Evolutionary conservation across 1,140 invertebrate genomes (phyloP), one percentile per base, ranked within the genome.

Genomic region (Branchinecta lynchi): DNA sequence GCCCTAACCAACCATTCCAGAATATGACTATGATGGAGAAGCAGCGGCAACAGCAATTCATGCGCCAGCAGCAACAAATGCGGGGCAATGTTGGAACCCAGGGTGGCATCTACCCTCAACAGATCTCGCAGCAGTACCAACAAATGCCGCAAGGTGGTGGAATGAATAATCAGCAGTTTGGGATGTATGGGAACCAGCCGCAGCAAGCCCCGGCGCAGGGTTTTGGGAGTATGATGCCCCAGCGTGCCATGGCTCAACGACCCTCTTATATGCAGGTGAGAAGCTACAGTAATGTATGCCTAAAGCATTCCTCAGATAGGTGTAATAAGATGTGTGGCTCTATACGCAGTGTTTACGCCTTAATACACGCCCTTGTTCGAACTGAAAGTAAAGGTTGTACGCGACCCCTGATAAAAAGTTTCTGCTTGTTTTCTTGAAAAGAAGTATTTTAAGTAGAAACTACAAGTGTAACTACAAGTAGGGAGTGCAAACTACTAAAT

Each of bases 91-190:
- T 72, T 72, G 74, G 44, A 74, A 76, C 66, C 68, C 82, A 80
- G 69, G 81, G 76, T 66, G 83, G 76, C 76, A 86, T 81, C 80
- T 86, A 84, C 73, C 85, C 83, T 73, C 77, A 80, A 66, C 78
- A 79, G 73, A 78, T 79, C 75, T 79, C 79, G 71, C 73, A 78
- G 32, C 78, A 78, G 76, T 78, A 78, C 44, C 77, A 78, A 43
- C 79, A 80, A 71, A 79, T 79, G 75, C 78, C 79, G 73, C 77
- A 75, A 21, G 21, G n/a, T 66, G 15, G 7, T 69, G 20, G 45
- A 43, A 43, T 43, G 44, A 73, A 67, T 44, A 69, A 44, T 60
- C 66, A 66, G 69, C 66, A 68, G 45, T 70, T 68, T 44, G 66
- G 69, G 12, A 72, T 72, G 71, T 73, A 68, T 45, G 51, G 32